Evolutionary conservation across 2,113 vertebrate species (phyloP).

Genomic region (Campylomormyrus numenius): DNA sequence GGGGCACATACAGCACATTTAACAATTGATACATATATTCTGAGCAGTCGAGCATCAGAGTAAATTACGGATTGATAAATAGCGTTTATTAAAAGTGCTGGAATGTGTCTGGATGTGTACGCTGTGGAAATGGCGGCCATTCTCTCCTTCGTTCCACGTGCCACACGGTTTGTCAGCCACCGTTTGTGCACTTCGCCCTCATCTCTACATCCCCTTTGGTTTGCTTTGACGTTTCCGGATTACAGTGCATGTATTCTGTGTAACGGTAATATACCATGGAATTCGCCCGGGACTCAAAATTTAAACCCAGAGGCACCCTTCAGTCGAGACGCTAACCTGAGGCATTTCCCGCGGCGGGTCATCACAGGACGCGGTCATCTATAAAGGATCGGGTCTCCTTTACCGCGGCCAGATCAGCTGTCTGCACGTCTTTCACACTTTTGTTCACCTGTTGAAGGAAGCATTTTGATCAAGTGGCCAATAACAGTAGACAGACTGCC

Average conservation of each 20-base stretch:
- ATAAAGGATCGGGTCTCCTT: neutral
- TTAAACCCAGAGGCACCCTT: neutral
- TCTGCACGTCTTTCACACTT: conserved; percentile 15
- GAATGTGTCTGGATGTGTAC: neutral
- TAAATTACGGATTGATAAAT: neutral
- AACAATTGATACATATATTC: neutral
- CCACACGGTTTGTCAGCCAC: neutral
- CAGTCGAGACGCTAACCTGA: neutral
- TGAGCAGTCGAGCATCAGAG: neutral
- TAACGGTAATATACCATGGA: neutral
- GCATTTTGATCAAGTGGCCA: conserved; percentile 19
- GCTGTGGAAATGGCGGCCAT: neutral
- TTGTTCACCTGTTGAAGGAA: conserved; percentile 19
- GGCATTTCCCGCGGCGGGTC: neutral
- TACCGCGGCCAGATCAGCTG: neutral
- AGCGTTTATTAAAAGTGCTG: neutral
- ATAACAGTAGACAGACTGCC: conserved; percentile 23
- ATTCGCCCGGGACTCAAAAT: neutral
- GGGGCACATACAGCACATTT: neutral
- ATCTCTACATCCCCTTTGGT: neutral
- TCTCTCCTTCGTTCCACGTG: neutral
- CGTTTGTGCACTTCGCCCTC: neutral
- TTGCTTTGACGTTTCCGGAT: neutral
- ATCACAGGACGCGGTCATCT: neutral
- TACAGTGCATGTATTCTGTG: neutral